Base-by-base conservation (phyloP, 1,140 invertebrate species). In the Aphis craccivora region DNA sequence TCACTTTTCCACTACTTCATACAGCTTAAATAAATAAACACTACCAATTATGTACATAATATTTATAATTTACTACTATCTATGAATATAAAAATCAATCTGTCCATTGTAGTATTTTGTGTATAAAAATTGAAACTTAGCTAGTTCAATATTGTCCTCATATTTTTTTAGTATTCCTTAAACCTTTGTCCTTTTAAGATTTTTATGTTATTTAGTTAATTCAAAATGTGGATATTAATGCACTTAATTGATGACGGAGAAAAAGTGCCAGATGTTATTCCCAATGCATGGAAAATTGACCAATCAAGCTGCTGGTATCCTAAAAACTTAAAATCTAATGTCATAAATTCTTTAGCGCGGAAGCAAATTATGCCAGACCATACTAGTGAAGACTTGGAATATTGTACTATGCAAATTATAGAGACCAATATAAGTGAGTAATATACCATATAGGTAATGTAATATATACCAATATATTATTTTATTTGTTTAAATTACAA, bases 401-500 rank as follows among this genome's bases (percentile, higher is more conserved):
- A n/a, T 83, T 83, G 76, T 37, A 35, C 76, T 37, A 83, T 83
- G 76, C n/a, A 83, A 83, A 83, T 83, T 37, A 35, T 83, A 83
- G 81, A 83, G 18, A 83, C n/a, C 20, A 83, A 40, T 40, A 83
- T 83, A 83, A 83, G 81, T 83, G 22, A 83, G 81, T 40, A 40
- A 40, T 22, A 83, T 83, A 55, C 55, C 53, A 55, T 60, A 8
- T 55, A 60, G 25, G 11, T 60, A 60, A 25, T 30, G 23, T 60
- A 25, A 55, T 55, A 55, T 55, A 55, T 40, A 83, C 35, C 81
- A 35, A 76, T 76, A 76, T 76, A 76, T 35, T 76, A 25, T 53
- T 23, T 23, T 22, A 7, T 22, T 53, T 22, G 22, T 53, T 23
- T 53, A 53, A 53, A 53, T 53, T 53, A 53, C 37, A 37, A 37